A percentile compares a stretch with the other conserved stretches of the same genome.
Evolutionary conservation across 1,140 invertebrate species (phyloP).

Genomic region (Plectus sambesii): DNA sequence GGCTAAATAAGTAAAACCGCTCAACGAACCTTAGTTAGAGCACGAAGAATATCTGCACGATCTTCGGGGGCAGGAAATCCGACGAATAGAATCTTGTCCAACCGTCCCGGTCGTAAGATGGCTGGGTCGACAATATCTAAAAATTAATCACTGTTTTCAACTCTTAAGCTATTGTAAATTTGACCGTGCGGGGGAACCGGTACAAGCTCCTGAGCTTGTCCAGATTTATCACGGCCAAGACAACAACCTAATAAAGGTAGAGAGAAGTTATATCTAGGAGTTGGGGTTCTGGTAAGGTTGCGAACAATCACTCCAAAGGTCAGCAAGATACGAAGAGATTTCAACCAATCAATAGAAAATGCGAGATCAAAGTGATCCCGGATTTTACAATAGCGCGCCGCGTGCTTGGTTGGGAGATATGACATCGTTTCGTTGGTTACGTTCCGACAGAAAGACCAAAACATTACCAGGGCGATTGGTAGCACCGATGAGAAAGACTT

Average conservation of each 20-base stretch:
- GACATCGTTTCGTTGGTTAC: slow-evolving; percentile 8
- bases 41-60: slow-evolving; percentile 72
- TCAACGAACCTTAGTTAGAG: slow-evolving; percentile 67
- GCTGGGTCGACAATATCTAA: slow-evolving; percentile 90
- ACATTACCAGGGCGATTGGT: slow-evolving; percentile 68
- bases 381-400: not conserved
- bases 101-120: slow-evolving; percentile 76
- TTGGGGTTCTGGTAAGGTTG: no score
- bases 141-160: slow-evolving; percentile 19
- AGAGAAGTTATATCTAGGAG: no score
- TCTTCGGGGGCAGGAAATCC: slow-evolving; percentile 70
- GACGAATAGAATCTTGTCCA: slow-evolving; percentile 87
- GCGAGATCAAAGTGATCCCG: no score
- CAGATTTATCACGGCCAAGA: no score
- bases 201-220: no score
- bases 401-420: not conserved
- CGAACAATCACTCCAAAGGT: no score
- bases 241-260: no score
- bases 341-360: not conserved
- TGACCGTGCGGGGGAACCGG: no score
- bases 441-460: not conserved
- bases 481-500: slow-evolving; percentile 84
- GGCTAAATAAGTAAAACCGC: slow-evolving; percentile 1
- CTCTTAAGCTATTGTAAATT: not conserved
- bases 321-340: slow-evolving; percentile 1